phyloP scores from a whole-genome alignment of 2,113 vertebrate genomes.

The Egretta garzetta region DNA sequence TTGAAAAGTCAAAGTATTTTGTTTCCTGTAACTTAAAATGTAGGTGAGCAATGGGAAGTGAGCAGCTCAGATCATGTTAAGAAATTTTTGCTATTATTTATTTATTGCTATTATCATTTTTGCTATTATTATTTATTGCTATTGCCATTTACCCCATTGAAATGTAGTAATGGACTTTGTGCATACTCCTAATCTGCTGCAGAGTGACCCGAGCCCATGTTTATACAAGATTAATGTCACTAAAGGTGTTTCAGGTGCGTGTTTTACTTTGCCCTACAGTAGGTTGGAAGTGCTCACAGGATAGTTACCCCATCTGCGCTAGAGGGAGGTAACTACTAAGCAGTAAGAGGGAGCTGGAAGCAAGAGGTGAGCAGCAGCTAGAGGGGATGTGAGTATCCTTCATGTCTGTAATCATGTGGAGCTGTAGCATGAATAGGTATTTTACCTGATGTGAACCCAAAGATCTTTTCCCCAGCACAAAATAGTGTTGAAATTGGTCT shows the following conservation, averaged over 20 bases:
- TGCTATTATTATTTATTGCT: too few relatives aligned
- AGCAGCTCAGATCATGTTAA: background rate
- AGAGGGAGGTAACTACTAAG: background rate
- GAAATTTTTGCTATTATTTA: background rate
- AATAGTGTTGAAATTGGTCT: background rate
- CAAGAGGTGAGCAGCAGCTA: background rate
- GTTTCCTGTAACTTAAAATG: background rate
- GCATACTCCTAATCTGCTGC: background rate
- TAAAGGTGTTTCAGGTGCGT: background rate
- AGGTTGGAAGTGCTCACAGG: background rate
- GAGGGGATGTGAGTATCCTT: background rate
- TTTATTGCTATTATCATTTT: too few relatives aligned
- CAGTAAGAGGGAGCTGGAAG: background rate
- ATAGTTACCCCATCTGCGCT: background rate
- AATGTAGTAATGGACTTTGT: background rate
- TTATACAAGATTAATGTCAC: background rate
- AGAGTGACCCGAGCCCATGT: background rate
- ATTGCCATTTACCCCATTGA: background rate
- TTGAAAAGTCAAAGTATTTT: background rate
- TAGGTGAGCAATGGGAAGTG: background rate
- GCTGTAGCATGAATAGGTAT: background rate
- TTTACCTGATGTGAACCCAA: background rate
- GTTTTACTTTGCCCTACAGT: background rate
- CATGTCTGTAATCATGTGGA: background rate
- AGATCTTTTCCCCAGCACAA: background rate